Evolutionary conservation across 2,113 vertebrate species (phyloP).

Genomic region (Nothobranchius furzeri): DNA sequence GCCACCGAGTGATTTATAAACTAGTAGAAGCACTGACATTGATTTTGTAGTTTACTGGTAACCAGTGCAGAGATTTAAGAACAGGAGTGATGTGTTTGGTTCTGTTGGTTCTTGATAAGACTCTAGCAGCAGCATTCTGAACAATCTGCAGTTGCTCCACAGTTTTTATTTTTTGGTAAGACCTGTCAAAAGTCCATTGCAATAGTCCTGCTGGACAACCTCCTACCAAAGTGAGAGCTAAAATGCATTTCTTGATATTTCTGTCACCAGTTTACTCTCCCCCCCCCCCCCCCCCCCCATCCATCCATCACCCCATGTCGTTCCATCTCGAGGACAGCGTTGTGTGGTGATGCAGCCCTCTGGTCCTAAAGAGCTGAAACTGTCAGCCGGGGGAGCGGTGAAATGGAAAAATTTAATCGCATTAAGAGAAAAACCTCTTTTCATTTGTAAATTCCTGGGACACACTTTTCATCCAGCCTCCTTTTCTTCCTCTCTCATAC

Average conservation of each 20-base stretch:
- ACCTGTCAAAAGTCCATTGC: neutral
- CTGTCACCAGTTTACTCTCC: conserved; percentile 27
- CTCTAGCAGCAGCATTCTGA: too few relatives aligned
- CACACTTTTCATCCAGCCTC: conserved; percentile 48
- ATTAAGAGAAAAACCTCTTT: conserved; percentile 83
- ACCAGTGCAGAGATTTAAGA: too few relatives aligned
- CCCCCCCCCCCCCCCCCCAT: neutral
- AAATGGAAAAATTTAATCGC: conserved; percentile 86
- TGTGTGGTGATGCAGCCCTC: conserved; percentile 53
- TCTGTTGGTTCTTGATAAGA: too few relatives aligned
- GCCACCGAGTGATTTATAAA: too few relatives aligned
- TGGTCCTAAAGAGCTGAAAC: conserved; percentile 73
- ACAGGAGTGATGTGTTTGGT: too few relatives aligned
- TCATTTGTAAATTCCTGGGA: conserved; percentile 85
- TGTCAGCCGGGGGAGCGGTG: conserved; percentile 78
- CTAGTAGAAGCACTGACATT: too few relatives aligned
- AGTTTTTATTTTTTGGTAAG: too few relatives aligned
- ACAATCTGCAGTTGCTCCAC: too few relatives aligned
- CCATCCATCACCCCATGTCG: conserved; percentile 20
- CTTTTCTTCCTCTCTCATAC: conserved; percentile 37
- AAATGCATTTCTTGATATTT: neutral
- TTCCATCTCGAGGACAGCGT: conserved; percentile 60
- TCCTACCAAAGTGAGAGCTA: conserved; percentile 24
- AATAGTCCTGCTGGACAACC: conserved; percentile 22
- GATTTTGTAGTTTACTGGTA: too few relatives aligned